Percentiles rank a stretch among this genome's conserved stretches.
Conservation (phyloP, 2,113 vertebrate species). For the Oxygymnocypris stewartii region DNA sequence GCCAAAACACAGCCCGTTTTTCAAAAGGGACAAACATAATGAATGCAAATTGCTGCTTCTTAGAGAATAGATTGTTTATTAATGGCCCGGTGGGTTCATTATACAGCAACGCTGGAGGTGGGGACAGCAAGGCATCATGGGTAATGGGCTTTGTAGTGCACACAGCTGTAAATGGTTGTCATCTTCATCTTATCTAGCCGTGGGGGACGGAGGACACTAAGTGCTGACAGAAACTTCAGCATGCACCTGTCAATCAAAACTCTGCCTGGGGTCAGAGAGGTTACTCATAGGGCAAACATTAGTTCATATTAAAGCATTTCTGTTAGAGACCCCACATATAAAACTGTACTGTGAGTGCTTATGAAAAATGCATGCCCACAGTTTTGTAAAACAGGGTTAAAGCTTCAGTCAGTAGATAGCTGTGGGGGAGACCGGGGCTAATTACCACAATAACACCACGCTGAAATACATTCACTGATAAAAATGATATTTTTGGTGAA, state of each 20-base stretch:
- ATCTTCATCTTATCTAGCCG: slow-evolving; percentile 72
- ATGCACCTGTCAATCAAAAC: neutral
- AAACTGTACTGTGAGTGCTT: neutral
- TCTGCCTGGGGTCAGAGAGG: neutral
- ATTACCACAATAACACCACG: neutral
- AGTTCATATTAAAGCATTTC: neutral
- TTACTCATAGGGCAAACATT: neutral
- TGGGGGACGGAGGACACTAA: slow-evolving; percentile 14
- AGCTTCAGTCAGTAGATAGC: neutral
- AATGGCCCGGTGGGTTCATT: slow-evolving; percentile 80
- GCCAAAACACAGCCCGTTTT: slow-evolving; percentile 71
- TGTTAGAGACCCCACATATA: neutral
- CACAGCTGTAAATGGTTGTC: slow-evolving; percentile 74
- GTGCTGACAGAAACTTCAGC: neutral
- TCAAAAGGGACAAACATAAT: slow-evolving; percentile 81
- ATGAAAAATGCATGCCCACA: neutral
- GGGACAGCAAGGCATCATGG: slow-evolving; percentile 70
- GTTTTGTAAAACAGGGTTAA: neutral
- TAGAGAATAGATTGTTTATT: slow-evolving; percentile 84
- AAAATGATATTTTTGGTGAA: too few relatives aligned
- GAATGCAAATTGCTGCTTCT: slow-evolving; percentile 81
- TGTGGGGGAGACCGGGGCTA: neutral
- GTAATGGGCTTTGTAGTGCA: slow-evolving; percentile 77
- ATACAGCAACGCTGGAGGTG: slow-evolving; percentile 61
- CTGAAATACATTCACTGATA: neutral